Base-by-base conservation (phyloP, 1,140 invertebrate species). In the Pseudomyrmex pallidus region DNA sequence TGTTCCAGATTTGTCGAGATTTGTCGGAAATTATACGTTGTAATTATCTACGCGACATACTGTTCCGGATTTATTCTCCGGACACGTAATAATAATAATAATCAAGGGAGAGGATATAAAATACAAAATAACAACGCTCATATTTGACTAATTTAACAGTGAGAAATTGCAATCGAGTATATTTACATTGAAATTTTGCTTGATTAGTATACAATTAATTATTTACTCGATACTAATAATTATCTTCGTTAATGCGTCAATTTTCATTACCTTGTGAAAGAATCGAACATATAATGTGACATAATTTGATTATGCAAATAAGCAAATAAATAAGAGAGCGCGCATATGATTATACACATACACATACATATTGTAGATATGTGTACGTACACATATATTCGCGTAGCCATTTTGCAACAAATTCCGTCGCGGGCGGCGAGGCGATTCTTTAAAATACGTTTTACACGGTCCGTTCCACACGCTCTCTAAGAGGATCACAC, bases 401-500 rank as follows among this genome's bases (percentile, higher is more conserved):
- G 17, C 15, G 10, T 56, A 68, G 57, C 44, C 15, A 70, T 48
- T 59, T 78, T 48, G 20, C 52, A 20, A 70, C 12, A 35, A 70
- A 68, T 48, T 68, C 15, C 35, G 5, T 22, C 46, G 15, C 46
- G 15, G 1, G 20, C 15, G 3, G 17, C 35, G 15, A 35, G 15
- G 64, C 44, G 54, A 80, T 61, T 70, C 76, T 80, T 61, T 48
- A 59, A 70, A 59, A 70, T 70, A 68, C 57, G 64, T 52, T 44
- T 52, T 44, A 4, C 52, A 4, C 61, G 35, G 2, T 25, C 64
- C 35, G 22, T 20, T 20, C 85, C 35, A 35, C 35, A 35, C 35
- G 35, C 4, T 35, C 35, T 35, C 64, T 87, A 90, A 89, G 84
- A 87, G 85, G 87, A 90, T 90, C 85, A 85, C 77, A 57, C 22